Conservation (phyloP, 2,113 vertebrate genomes). For the Apus apus region DNA sequence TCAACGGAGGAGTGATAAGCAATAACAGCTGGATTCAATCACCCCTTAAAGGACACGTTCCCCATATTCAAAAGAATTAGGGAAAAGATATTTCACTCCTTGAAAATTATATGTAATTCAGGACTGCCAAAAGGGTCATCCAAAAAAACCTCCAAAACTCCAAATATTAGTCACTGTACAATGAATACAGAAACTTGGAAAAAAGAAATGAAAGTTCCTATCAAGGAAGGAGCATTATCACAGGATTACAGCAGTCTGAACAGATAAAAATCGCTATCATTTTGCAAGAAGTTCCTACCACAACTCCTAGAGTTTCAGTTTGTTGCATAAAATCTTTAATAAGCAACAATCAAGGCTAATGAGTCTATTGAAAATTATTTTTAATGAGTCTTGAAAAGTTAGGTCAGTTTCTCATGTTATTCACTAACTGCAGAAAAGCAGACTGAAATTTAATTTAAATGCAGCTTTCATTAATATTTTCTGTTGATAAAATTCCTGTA, state of each 20-base stretch:
- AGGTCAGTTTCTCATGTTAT: not conserved
- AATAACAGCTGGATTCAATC: not conserved
- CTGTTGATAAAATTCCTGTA: not conserved
- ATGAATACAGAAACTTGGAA: not conserved
- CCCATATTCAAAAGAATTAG: not conserved
- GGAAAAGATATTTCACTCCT: not conserved
- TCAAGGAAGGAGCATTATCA: not conserved
- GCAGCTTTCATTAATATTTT: not conserved
- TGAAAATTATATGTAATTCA: not conserved
- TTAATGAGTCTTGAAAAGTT: not conserved
- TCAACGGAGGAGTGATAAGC: not conserved
- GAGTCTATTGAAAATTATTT: not conserved
- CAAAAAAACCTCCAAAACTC: not conserved
- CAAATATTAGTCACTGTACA: not conserved
- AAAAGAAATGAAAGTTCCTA: not conserved
- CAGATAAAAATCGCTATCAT: rapidly evolving
- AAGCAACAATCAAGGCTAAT: not conserved
- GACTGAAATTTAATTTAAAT: not conserved
- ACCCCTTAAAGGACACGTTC: not conserved
- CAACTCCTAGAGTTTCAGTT: not conserved
- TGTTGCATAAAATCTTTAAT: not conserved
- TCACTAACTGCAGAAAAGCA: not conserved
- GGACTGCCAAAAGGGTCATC: not conserved
- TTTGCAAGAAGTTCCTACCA: not conserved
- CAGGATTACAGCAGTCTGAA: not conserved